phyloP scores from a whole-genome alignment of 2,888 invertebrate species.

The Perizoma flavofasciatum region DNA sequence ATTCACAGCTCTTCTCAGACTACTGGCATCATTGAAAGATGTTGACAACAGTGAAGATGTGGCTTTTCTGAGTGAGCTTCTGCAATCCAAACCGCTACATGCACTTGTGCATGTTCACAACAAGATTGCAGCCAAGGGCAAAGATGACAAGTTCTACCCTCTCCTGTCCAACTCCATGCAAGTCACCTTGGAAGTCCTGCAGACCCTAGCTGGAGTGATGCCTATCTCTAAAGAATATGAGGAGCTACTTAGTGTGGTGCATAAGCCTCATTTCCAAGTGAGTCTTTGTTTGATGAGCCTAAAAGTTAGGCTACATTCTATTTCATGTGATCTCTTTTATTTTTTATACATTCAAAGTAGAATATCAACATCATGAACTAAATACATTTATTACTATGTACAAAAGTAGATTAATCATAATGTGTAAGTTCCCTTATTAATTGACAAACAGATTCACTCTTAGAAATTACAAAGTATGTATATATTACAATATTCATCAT shows the following conservation, averaged over 20 bases:
- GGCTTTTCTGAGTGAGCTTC: slow-evolving; percentile 91
- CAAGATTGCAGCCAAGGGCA: slow-evolving; percentile 92
- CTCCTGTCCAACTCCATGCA: slow-evolving; percentile 93
- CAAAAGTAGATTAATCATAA: too few relatives aligned
- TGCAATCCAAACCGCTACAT: slow-evolving; percentile 94
- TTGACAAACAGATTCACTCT: too few relatives aligned
- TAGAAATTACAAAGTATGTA: too few relatives aligned
- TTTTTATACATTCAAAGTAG: too few relatives aligned
- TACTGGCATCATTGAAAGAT: slow-evolving; percentile 92
- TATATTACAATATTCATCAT: too few relatives aligned
- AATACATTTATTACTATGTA: too few relatives aligned
- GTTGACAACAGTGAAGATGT: slow-evolving; percentile 93
- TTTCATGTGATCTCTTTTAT: not conserved
- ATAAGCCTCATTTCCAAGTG: slow-evolving; percentile 94
- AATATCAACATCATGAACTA: too few relatives aligned
- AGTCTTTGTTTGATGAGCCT: slow-evolving; percentile 28
- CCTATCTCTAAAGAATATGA: slow-evolving; percentile 90
- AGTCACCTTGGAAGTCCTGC: slow-evolving; percentile 91
- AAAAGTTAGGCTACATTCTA: too few relatives aligned
- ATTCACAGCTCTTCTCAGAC: slow-evolving; percentile 88
- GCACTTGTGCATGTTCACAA: slow-evolving; percentile 96
- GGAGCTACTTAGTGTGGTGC: slow-evolving; percentile 91
- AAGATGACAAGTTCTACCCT: slow-evolving; percentile 93
- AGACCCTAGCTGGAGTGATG: slow-evolving; percentile 86
- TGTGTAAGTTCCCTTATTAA: too few relatives aligned